A percentile compares a stretch with the other conserved stretches of the same genome.
These are phyloP conservation scores for Tachuris rubrigastra DNA, from an alignment of 2,113 vertebrate genomes.

Conservation along the genomic window DNA sequence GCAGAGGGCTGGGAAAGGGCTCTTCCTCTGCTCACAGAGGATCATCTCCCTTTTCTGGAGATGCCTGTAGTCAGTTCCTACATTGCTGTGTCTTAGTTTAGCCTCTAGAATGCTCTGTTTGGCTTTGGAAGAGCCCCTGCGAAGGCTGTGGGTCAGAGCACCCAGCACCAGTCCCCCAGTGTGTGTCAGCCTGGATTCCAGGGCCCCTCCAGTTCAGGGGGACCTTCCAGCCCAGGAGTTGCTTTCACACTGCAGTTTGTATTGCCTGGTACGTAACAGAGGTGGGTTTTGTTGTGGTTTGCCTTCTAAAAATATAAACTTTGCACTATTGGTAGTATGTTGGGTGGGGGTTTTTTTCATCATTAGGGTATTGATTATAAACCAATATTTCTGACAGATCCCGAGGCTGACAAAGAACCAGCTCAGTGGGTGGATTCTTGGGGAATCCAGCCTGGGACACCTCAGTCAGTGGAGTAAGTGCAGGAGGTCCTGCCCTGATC, in stretches of 20 bases:
- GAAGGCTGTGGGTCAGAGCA: not conserved
- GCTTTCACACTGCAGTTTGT: not conserved
- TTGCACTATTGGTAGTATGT: not conserved
- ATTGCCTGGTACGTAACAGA: not conserved
- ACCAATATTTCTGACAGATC: not conserved
- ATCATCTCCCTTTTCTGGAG: not conserved
- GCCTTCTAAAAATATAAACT: not conserved
- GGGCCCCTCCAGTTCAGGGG: not conserved
- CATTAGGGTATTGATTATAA: not conserved
- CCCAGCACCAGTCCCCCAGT: not conserved
- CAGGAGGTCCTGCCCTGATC: not conserved
- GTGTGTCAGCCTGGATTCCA: not conserved
- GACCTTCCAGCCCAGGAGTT: not conserved
- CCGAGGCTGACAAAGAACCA: not conserved
- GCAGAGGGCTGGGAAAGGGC: not conserved
- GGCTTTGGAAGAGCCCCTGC: not conserved
- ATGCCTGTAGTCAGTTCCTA: not conserved
- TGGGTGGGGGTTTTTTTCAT: not conserved
- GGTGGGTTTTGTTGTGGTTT: not conserved
- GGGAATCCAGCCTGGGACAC: not conserved
- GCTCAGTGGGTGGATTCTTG: not conserved
- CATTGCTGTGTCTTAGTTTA: not conserved
- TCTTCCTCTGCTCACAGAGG: not conserved
- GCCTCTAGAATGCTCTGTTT: not conserved
- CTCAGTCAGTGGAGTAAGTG: too few relatives aligned